Percentiles rank a stretch among this genome's conserved stretches.
phyloP scores from a whole-genome alignment of 2,888 invertebrate genomes.

The Cephus spinipes region DNA sequence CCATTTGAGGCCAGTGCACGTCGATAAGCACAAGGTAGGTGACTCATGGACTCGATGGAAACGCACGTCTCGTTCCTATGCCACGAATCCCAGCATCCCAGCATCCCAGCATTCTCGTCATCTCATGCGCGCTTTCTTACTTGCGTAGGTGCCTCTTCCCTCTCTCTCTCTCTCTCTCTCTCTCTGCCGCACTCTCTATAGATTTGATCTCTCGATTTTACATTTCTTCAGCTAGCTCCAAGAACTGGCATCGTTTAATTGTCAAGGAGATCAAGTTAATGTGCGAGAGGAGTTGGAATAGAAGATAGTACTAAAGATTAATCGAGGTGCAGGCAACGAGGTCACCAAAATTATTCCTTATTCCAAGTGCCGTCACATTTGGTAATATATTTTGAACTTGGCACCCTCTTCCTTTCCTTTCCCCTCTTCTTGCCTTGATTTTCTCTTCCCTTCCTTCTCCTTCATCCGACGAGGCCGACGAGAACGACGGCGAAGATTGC shows the following conservation, averaged over 20 bases:
- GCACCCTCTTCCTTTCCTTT: slow-evolving; percentile 12
- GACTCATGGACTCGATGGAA: background rate
- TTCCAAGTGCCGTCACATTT: slow-evolving; percentile 36
- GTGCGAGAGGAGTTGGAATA: no score
- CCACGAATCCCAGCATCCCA: background rate
- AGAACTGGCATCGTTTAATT: no score
- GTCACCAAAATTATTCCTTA: background rate
- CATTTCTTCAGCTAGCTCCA: no score
- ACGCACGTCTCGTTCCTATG: slow-evolving; percentile 3
- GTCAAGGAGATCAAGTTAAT: no score
- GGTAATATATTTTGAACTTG: slow-evolving; percentile 42
- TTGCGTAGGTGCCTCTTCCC: no score
- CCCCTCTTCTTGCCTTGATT: background rate
- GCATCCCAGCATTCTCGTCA: background rate
- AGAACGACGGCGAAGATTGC: no score
- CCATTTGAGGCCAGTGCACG: slow-evolving; percentile 87
- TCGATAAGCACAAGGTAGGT: slow-evolving; percentile 93
- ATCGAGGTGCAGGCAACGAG: background rate
- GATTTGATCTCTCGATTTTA: no score
- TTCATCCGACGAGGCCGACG: background rate
- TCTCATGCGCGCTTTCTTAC: background rate
- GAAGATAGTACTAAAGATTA: no score
- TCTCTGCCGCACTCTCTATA: background rate
- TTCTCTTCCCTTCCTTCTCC: background rate
- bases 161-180: no score